Base-by-base conservation (phyloP, 2,113 vertebrate genomes). In the Tretioscincus oriximinensis region DNA sequence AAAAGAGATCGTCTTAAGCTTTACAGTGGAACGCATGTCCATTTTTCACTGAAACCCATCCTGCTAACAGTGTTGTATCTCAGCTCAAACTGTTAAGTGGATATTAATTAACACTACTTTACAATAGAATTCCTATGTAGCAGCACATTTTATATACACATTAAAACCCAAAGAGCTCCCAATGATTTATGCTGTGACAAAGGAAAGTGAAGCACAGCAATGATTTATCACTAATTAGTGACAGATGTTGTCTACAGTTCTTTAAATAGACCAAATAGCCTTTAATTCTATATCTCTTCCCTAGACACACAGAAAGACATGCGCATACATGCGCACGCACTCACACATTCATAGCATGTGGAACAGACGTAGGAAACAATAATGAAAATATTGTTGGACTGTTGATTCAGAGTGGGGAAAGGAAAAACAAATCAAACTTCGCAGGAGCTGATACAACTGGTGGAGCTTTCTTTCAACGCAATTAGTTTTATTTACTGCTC, bases 31-130 rank as follows among this genome's bases (percentile, higher is more conserved):
- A 84, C 91, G 74, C 76, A 89, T 47, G 84, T 41, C 78, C 73
- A 70, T 75, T 91, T 83, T 88, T 77, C 81, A 88, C 58, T 68
- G 81, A 83, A 91, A 90, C 20, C 60, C 66, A 77, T 67, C 85
- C 87, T 83, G 22, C 67, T 87, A 87, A 90, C 82, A 83, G 82
- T 90, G 87, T 81, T 85, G 60, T 82, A 83, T 73, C 88, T 84
- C 76, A 78, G 66, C 91, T 87, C 83, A 88, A 80, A 81, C 29
- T 74, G 88, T 86, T 92, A 92, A 90, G 72, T 26, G 0, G 81
- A 88, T 84, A 86, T 93, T 94, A 92, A 94, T 92, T 90, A 92
- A 85, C 79, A 85, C 84, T 92, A 91, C 90, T 92, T 93, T 90
- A 88, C 78, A 93, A 90, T 81, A 68, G 84, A 89, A 90, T 87